Evolutionary conservation across 2,888 invertebrate genomes (phyloP), one percentile per base, ranked within the genome.

Genomic region (Osmoderma eremita): DNA sequence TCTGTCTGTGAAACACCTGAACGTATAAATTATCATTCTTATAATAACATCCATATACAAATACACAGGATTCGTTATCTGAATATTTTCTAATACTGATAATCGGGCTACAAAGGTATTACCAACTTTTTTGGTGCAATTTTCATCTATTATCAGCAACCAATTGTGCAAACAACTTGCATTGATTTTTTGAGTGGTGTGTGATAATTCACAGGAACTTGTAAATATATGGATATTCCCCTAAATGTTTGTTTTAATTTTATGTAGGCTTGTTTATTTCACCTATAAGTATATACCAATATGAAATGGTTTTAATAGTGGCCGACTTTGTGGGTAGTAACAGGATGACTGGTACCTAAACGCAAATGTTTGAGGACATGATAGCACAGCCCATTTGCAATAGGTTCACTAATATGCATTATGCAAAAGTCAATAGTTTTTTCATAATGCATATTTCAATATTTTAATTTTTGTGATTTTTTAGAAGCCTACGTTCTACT

Each of bases 101-200:
- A 61, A 61, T 45, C 24, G 13, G 15, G 8, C 58, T 30, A 24
- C 30, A 30, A 45, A 15, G 24, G 30, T 58, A 45, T 45, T 15
- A 45, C 15, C 22, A 15, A 48, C 17, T 17, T 45, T 61, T 61
- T 48, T 45, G 30, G 30, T 61, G 58, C 58, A 61, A 45, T 61
- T 61, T 61, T 30, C 12, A 45, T 61, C 45, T 41, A 61, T 61
- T 61, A 61, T 61, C 58, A 15, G 58, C 45, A 45, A 61, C 58
- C 58, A 61, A 61, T 61, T 61, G 58, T 61, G 45, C 58, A 61
- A 61, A 61, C 18, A 61, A 45, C 30, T 45, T 61, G 58, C 45
- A 61, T 61, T 61, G 58, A 61, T 61, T 61, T 61, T 61, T 61
- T 61, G 58, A 61, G 58, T 61, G 36, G 5, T 61, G 20, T 30